These are phyloP conservation scores for Ceraclea dissimilis DNA, from an alignment of 2,888 invertebrate species.

Conservation along the genomic window DNA sequence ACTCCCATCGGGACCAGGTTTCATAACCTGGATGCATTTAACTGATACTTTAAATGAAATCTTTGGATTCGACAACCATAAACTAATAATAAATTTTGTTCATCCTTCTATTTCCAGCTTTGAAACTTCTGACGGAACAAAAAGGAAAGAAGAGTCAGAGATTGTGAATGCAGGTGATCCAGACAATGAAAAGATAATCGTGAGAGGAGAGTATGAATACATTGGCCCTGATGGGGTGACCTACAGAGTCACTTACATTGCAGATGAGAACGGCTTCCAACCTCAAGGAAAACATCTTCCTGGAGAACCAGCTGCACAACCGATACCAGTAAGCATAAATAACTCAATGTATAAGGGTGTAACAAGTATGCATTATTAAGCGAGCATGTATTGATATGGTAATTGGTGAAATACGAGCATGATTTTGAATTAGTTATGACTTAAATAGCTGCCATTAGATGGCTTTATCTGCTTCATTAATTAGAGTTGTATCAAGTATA, in stretches of 20 bases:
- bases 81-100: too few relatives aligned
- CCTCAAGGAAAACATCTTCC: conserved; percentile 48
- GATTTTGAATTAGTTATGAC: neutral
- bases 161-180: conserved; percentile 45
- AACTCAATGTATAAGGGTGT: too few relatives aligned
- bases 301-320: neutral
- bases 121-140: conserved; percentile 47
- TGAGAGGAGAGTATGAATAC: conserved; percentile 46
- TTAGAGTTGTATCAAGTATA: too few relatives aligned
- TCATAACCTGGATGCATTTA: too few relatives aligned
- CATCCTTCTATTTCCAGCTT: conserved; percentile 33
- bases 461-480: too few relatives aligned
- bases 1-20: too few relatives aligned
- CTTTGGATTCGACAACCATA: too few relatives aligned
- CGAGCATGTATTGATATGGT: neutral
- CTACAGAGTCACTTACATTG: conserved; percentile 42
- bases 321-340: neutral
- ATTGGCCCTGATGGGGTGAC: conserved; percentile 45
- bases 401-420: neutral
- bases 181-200: conserved; percentile 43
- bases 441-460: too few relatives aligned
- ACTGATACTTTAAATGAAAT: too few relatives aligned
- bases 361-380: neutral
- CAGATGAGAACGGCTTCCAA: conserved; percentile 51
- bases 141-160: conserved; percentile 43